phyloP scores from a whole-genome alignment of 2,113 vertebrate genomes.

The Dissostichus mawsoni region DNA sequence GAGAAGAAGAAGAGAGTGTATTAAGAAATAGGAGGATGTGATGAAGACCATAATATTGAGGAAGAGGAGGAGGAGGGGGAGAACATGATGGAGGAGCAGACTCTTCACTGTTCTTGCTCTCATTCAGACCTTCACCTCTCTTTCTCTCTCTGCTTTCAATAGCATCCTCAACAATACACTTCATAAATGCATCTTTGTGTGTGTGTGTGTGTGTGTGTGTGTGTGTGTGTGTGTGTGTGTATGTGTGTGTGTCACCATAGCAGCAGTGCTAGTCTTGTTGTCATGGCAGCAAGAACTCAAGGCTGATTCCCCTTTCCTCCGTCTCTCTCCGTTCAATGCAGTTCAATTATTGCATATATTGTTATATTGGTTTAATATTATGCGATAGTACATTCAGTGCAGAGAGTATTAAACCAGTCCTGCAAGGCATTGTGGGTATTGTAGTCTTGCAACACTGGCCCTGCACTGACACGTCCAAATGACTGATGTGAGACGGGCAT shows the following conservation, averaged over 20 bases:
- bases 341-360: not conserved
- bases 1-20: too few relatives aligned
- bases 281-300: conserved; percentile 67
- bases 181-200: conserved; percentile 30
- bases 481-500: too few relatives aligned
- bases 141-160: conserved; percentile 23
- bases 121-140: conserved; percentile 24
- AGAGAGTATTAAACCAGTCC: not conserved
- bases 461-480: too few relatives aligned
- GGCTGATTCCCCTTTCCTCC: conserved; percentile 42
- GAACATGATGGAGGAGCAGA: conserved; percentile 6
- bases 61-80: not conserved
- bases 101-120: conserved; percentile 13
- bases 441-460: not conserved
- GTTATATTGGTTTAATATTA: too few relatives aligned
- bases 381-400: too few relatives aligned
- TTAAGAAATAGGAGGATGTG: too few relatives aligned
- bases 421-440: conserved; percentile 29
- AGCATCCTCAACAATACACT: conserved; percentile 30
- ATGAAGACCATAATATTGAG: not conserved
- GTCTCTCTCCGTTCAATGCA: not conserved
- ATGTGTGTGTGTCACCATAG: conserved; percentile 47
- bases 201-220: conserved; percentile 22
- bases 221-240: not conserved
- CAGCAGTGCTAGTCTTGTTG: conserved; percentile 57